Conservation (phyloP, 2,113 vertebrate genomes). For the Pollimyrus isidori region DNA sequence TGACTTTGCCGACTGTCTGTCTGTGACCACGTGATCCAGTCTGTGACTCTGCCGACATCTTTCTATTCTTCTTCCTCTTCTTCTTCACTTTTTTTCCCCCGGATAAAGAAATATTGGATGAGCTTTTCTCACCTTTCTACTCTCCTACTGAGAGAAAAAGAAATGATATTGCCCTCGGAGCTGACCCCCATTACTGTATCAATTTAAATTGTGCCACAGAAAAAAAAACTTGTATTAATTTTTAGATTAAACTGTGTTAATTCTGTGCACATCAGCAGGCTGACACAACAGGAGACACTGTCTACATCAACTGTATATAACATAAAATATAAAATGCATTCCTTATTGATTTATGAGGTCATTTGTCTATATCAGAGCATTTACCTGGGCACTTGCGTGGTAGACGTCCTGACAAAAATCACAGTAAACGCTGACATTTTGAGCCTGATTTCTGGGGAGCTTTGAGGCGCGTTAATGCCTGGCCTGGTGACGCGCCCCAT, state of each 20-base stretch:
- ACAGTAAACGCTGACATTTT: slow-evolving; percentile 46
- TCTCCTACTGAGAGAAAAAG: slow-evolving; percentile 66
- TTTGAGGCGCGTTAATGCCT: slow-evolving; percentile 43
- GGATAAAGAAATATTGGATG: slow-evolving; percentile 49
- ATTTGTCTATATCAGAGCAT: slow-evolving; percentile 51
- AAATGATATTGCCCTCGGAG: slow-evolving; percentile 72
- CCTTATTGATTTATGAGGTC: slow-evolving; percentile 64
- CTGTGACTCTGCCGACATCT: not conserved
- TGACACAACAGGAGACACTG: slow-evolving; percentile 48
- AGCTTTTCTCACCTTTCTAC: slow-evolving; percentile 73
- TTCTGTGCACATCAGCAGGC: slow-evolving; percentile 56
- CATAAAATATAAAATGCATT: slow-evolving; percentile 8
- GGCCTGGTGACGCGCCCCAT: slow-evolving; percentile 12
- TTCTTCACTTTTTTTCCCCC: slow-evolving; percentile 35
- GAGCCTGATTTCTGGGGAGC: slow-evolving; percentile 43
- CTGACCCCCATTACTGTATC: slow-evolving; percentile 73
- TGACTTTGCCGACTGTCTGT: not conserved
- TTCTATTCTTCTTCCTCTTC: not conserved
- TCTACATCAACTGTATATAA: slow-evolving; percentile 46
- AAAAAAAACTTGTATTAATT: slow-evolving; percentile 50
- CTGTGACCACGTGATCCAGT: not conserved
- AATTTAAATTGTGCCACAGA: slow-evolving; percentile 62
- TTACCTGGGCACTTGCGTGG: slow-evolving; percentile 36
- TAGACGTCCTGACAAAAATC: slow-evolving; percentile 50
- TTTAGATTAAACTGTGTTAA: slow-evolving; percentile 67